phyloP scores from a whole-genome alignment of 2,888 invertebrate species.

The Arrhopalites spinosus region DNA sequence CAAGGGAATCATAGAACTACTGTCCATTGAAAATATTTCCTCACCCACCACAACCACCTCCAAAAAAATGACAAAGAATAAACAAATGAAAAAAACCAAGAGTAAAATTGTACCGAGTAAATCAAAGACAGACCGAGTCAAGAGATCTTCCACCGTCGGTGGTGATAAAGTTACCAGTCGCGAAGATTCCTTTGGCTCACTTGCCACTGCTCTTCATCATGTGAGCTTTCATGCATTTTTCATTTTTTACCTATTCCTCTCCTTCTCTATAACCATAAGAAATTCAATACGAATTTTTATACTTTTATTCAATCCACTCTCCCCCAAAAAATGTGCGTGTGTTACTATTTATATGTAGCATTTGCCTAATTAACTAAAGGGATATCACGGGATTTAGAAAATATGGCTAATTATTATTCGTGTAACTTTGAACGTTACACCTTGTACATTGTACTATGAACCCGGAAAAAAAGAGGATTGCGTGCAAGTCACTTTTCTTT shows the following conservation, averaged over 20 bases:
- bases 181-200: constrained; percentile 19
- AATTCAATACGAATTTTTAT: too few species aligned
- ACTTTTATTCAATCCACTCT: too few species aligned
- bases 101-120: constrained; percentile 15
- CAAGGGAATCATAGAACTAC: not conserved
- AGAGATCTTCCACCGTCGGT: constrained; percentile 8
- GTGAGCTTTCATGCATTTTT: not conserved
- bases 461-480: too few species aligned
- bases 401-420: too few species aligned
- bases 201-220: constrained; percentile 20
- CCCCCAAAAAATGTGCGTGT: too few species aligned
- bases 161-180: not conserved
- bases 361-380: too few species aligned
- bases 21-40: not conserved
- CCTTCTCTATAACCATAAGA: too few species aligned
- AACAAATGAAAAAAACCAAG: constrained; percentile 10
- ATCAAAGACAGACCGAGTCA: constrained; percentile 14
- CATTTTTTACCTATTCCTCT: not conserved
- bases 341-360: too few species aligned
- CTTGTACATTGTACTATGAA: too few species aligned
- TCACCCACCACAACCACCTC: not conserved
- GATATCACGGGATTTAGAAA: too few species aligned
- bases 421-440: too few species aligned
- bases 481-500: too few species aligned
- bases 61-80: not conserved